Percentiles rank a stretch among this genome's conserved stretches.
phyloP scores from a whole-genome alignment of 2,888 invertebrate species.

The Agriopis leucophaearia region DNA sequence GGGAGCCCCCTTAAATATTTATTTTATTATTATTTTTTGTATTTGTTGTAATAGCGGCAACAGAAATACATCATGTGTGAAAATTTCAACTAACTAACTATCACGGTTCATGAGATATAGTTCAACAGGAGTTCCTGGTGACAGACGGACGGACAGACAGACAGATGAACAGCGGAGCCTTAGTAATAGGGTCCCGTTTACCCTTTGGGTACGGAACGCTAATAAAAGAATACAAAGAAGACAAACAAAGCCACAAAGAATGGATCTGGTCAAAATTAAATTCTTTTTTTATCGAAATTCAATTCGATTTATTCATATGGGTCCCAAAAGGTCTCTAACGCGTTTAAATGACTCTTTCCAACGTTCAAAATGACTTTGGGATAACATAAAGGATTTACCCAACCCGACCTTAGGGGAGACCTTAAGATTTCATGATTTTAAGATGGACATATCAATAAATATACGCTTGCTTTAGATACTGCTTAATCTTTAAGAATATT shows the following conservation, averaged over 20 bases:
- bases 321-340: slow-evolving; percentile 30
- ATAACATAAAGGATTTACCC: slow-evolving; percentile 33
- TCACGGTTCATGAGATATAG: too few species aligned
- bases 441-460: slow-evolving; percentile 15
- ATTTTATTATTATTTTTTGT: too few species aligned
- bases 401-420: slow-evolving; percentile 27
- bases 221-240: too few species aligned
- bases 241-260: slow-evolving; percentile 4
- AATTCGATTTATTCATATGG: slow-evolving; percentile 34
- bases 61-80: too few species aligned
- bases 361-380: slow-evolving; percentile 32
- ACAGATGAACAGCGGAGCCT: too few species aligned
- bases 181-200: too few species aligned
- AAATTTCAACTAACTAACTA: too few species aligned
- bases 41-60: too few species aligned
- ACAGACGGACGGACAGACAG: too few species aligned
- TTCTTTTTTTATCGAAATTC: slow-evolving; percentile 30
- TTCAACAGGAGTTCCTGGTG: too few species aligned
- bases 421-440: slow-evolving; percentile 26
- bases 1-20: too few species aligned
- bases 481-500: not conserved
- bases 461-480: not conserved
- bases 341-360: slow-evolving; percentile 29
- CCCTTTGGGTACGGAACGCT: too few species aligned
- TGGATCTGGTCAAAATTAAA: slow-evolving; percentile 15